phyloP scores from a whole-genome alignment of 1,140 invertebrate species.

The Olivierus martensii region DNA sequence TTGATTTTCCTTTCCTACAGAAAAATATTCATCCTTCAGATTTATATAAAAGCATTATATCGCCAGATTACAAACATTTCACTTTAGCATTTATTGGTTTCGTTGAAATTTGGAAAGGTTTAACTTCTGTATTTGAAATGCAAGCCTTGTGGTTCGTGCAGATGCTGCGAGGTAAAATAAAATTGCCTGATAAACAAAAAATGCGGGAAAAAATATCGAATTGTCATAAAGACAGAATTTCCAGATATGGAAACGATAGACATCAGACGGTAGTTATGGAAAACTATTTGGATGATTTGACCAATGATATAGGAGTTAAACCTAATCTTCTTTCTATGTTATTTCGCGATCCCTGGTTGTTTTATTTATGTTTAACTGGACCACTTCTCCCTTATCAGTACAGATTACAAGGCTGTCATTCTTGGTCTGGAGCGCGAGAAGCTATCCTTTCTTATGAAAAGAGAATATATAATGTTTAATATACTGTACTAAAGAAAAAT shows the following conservation, averaged over 20 bases:
- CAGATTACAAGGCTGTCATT: slow-evolving; percentile 26
- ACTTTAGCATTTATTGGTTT: slow-evolving; percentile 38
- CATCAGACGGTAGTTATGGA: slow-evolving; percentile 31
- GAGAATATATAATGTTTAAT: slow-evolving; percentile 3
- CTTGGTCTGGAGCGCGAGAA: slow-evolving; percentile 27
- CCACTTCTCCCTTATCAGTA: slow-evolving; percentile 30
- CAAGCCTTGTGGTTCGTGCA: slow-evolving; percentile 20
- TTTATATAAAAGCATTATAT: slow-evolving; percentile 35
- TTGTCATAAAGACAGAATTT: slow-evolving; percentile 22
- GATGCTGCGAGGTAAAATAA: slow-evolving; percentile 18
- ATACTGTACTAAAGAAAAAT: too few relatives aligned
- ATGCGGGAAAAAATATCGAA: slow-evolving; percentile 23
- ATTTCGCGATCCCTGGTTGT: slow-evolving; percentile 26
- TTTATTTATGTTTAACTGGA: slow-evolving; percentile 23
- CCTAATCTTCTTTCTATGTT: slow-evolving; percentile 25
- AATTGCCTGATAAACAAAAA: slow-evolving; percentile 19
- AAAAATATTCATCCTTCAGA: slow-evolving; percentile 17
- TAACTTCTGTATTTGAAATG: slow-evolving; percentile 38
- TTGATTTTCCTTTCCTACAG: slow-evolving; percentile 14
- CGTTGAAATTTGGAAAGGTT: slow-evolving; percentile 36
- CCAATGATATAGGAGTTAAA: slow-evolving; percentile 24
- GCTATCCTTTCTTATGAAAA: slow-evolving; percentile 21
- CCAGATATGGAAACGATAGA: slow-evolving; percentile 29
- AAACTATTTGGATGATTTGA: slow-evolving; percentile 28
- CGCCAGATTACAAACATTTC: slow-evolving; percentile 22